A percentile compares a stretch with the other conserved stretches of the same genome.
These are phyloP conservation scores for Muscina levida DNA, from an alignment of 2,888 invertebrate species.

Conservation along the genomic window DNA sequence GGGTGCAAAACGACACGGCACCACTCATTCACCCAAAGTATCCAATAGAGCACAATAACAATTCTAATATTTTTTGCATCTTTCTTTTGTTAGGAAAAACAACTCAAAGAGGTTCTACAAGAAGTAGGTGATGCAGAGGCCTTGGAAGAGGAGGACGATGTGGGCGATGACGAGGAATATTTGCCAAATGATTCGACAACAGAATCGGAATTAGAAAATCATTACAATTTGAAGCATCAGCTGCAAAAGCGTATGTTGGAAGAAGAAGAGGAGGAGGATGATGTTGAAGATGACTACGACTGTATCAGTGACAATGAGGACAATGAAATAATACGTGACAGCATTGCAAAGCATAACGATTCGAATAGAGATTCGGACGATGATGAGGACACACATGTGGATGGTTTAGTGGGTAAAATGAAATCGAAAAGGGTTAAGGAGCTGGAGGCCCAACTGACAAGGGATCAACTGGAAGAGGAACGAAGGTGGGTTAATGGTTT, in stretches of 20 bases:
- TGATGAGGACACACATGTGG: slow-evolving; percentile 45
- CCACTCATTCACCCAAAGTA: background rate
- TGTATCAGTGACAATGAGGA: slow-evolving; percentile 52
- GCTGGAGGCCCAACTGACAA: slow-evolving; percentile 70
- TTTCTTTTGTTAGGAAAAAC: slow-evolving; percentile 44
- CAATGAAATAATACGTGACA: slow-evolving; percentile 21
- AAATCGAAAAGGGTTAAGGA: slow-evolving; percentile 71
- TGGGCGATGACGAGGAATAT: slow-evolving; percentile 4
- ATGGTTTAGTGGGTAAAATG: slow-evolving; percentile 70
- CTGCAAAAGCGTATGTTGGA: slow-evolving; percentile 16
- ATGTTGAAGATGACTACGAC: slow-evolving; percentile 28
- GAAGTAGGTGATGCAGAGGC: slow-evolving; percentile 25
- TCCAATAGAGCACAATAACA: background rate
- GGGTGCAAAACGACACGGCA: no score
- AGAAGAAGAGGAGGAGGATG: no score
- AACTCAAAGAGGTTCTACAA: slow-evolving; percentile 23
- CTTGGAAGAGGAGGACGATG: slow-evolving; percentile 22
- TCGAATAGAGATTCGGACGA: slow-evolving; percentile 47
- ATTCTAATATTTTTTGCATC: background rate
- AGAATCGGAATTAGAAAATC: slow-evolving; percentile 47
- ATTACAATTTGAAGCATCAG: slow-evolving; percentile 26
- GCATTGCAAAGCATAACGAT: slow-evolving; percentile 9
- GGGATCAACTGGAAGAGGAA: slow-evolving; percentile 71
- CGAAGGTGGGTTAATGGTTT: slow-evolving; percentile 69
- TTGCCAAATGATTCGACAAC: slow-evolving; percentile 29